Evolutionary conservation across 2,113 vertebrate species (phyloP), one percentile per base, ranked within the genome.

Genomic region (Nansenia antarctica): DNA sequence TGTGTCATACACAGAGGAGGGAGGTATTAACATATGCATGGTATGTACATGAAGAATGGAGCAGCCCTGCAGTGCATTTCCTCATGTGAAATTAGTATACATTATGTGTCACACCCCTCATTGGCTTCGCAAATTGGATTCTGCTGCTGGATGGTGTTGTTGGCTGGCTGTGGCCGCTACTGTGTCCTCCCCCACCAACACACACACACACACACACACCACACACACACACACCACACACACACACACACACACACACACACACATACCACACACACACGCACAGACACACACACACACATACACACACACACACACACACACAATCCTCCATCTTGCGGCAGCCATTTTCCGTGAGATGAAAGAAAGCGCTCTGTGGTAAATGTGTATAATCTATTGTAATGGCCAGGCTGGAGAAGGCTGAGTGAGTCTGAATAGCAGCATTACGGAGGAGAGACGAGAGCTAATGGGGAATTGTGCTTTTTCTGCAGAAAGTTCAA

Each of bases 101-200:
- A 83, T 83, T 83, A 80, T 78, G 73, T 80, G 78, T 83, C 81
- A 80, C 69, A 83, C 77, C 78, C 81, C 78, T 80, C 81, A 83
- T 83, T 83, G 74, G 65, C 62, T 83, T 72, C 72, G 69, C 69
- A 80, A 80, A 83, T 83, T 83, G 81, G 78, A 83, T 83, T 83
- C 75, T 73, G 74, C n/a, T n/a, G n/a, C n/a, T 47, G 77, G 70
- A 74, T 45, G 70, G 77, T 76, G 71, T 69, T 68, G 65, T 52
- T 9, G 59, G 62, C n/a, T n/a, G n/a, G 67, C 71, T 57, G 69
- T 63, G 29, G 70, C 73, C 57, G 58, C 63, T 59, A 54, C 61
- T 57, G n/a, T n/a, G n/a, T n/a, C n/a, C n/a, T n/a, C n/a, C n/a
- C n/a, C n/a, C n/a, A n/a, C n/a, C n/a, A n/a, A 49, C 9, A 32